These are phyloP conservation scores for Amaurobius ferox DNA, from an alignment of 2,888 invertebrate species.

Conservation along the genomic window DNA sequence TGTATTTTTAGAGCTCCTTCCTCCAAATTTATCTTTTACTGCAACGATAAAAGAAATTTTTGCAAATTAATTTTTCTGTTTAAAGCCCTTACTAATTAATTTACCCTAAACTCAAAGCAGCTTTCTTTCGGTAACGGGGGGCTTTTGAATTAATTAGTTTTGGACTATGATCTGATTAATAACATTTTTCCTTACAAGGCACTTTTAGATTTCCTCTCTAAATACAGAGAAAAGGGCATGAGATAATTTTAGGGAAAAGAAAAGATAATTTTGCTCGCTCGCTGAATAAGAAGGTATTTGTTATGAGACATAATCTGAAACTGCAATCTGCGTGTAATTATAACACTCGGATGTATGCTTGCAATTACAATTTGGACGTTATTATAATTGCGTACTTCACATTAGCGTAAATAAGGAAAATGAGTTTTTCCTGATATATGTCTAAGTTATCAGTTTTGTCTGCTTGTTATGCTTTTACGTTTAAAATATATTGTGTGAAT, in stretches of 20 bases:
- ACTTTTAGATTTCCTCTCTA: neutral
- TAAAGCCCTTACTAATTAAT: slow-evolving; percentile 9
- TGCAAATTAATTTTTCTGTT: slow-evolving; percentile 1
- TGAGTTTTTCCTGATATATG: neutral
- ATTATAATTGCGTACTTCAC: neutral
- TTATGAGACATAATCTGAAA: slow-evolving; percentile 26
- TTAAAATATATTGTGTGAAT: too few relatives aligned
- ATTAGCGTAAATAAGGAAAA: neutral
- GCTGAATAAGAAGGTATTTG: slow-evolving; percentile 9
- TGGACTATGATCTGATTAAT: slow-evolving; percentile 6
- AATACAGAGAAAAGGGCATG: neutral
- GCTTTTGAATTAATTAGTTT: slow-evolving; percentile 18
- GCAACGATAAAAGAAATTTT: neutral
- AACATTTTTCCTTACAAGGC: neutral
- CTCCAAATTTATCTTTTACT: neutral
- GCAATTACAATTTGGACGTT: neutral
- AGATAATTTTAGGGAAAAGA: neutral
- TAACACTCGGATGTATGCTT: neutral
- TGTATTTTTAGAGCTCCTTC: too few relatives aligned
- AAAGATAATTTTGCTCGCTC: neutral
- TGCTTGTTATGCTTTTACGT: too few relatives aligned
- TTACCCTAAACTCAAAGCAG: slow-evolving; percentile 1
- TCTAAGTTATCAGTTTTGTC: too few relatives aligned
- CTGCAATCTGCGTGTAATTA: slow-evolving; percentile 25
- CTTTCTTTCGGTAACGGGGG: neutral